A percentile compares a stretch with the other conserved stretches of the same genome.
These are phyloP conservation scores for Lepilemur septentrionalis DNA, from an alignment of 2,797 vertebrate species.

Conservation along the genomic window DNA sequence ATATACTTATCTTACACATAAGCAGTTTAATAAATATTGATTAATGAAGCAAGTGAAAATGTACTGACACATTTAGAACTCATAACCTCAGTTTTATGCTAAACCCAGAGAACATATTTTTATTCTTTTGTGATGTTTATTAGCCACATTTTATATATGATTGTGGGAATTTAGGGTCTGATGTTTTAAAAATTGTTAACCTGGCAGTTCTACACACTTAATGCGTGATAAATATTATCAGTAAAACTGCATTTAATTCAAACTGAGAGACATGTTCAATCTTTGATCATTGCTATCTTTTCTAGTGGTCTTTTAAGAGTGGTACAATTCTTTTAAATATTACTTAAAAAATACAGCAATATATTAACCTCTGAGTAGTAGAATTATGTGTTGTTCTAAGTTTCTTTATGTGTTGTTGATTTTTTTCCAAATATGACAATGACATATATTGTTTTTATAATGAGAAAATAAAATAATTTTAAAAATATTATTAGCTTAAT, in stretches of 20 bases:
- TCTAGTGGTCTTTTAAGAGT: constrained; percentile 12
- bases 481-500: neutral
- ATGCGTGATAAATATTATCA: neutral
- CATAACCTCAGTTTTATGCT: neutral
- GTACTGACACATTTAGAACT: neutral
- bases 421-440: constrained; percentile 4
- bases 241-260: constrained; percentile 30
- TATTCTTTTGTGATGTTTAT: neutral
- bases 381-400: neutral
- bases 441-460: constrained; percentile 14
- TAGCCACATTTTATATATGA: neutral
- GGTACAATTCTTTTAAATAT: neutral
- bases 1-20: neutral
- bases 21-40: constrained; percentile 3
- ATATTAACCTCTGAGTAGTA: neutral
- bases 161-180: neutral
- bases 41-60: constrained; percentile 8
- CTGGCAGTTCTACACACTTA: neutral
- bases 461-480: constrained; percentile 24
- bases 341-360: neutral
- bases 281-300: constrained; percentile 30
- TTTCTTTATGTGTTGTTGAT: neutral
- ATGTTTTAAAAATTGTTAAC: constrained; percentile 26
- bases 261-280: neutral
- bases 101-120: neutral